Percentiles rank a stretch among this genome's conserved stretches.
Evolutionary conservation across 2,888 invertebrate genomes (phyloP).

Genomic region (Bombylius major): DNA sequence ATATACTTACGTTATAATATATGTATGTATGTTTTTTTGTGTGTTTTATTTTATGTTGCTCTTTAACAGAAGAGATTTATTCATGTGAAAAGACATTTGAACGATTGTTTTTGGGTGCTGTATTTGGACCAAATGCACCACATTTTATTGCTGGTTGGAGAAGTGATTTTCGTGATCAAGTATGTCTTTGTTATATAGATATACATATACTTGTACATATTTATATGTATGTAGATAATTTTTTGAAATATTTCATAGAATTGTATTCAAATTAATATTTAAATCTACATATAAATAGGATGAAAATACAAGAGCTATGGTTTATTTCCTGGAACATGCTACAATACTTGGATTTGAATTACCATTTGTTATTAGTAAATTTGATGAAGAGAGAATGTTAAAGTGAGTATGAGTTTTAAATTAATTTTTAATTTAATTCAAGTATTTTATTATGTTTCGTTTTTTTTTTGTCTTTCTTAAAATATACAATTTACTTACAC

Average conservation of each 20-base stretch:
- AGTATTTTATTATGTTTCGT: too few relatives aligned
- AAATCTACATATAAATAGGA: conserved; percentile 38
- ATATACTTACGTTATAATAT: neutral
- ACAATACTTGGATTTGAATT: conserved; percentile 51
- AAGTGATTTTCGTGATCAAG: conserved; percentile 60
- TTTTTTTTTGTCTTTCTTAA: too few relatives aligned
- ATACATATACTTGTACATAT: too few relatives aligned
- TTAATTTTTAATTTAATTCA: too few relatives aligned
- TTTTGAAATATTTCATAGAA: too few relatives aligned
- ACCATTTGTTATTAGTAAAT: conserved; percentile 21
- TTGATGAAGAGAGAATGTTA: conserved; percentile 27
- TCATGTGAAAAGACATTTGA: conserved; percentile 53
- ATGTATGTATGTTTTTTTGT: too few relatives aligned
- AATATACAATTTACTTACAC: too few relatives aligned
- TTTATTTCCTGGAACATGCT: conserved; percentile 68
- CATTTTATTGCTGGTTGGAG: conserved; percentile 78
- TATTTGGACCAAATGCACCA: conserved; percentile 69
- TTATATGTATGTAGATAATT: too few relatives aligned
- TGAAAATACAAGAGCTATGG: conserved; percentile 63
- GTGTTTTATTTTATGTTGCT: too few relatives aligned
- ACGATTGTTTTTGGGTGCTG: conserved; percentile 57
- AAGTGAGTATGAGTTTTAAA: conserved; percentile 25
- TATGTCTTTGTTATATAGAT: conserved; percentile 10
- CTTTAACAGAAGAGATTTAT: conserved; percentile 40
- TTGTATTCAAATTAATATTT: too few relatives aligned